phyloP scores from a whole-genome alignment of 2,113 vertebrate species.

The Ceyx cyanopectus region DNA sequence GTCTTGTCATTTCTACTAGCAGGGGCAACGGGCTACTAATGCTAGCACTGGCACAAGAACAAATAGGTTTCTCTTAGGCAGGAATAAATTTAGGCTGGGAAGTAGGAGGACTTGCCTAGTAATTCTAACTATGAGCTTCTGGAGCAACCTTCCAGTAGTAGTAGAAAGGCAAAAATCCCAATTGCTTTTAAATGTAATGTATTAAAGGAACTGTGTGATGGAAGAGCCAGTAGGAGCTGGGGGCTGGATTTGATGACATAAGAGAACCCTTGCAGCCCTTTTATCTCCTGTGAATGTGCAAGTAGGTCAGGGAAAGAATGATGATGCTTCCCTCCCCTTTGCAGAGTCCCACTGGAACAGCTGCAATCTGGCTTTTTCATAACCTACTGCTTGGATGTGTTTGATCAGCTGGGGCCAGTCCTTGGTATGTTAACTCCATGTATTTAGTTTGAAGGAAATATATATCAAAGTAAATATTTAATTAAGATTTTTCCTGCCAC shows the following conservation, averaged over 20 bases:
- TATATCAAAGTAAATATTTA: slow-evolving; percentile 7
- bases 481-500: background rate
- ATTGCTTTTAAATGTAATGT: background rate
- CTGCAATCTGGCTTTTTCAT: background rate
- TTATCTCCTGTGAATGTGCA: background rate
- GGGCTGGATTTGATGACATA: background rate
- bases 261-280: background rate
- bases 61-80: slow-evolving; percentile 1
- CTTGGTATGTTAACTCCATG: background rate
- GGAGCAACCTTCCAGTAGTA: background rate
- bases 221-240: background rate
- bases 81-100: background rate
- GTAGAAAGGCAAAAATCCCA: background rate
- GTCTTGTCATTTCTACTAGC: background rate
- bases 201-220: background rate
- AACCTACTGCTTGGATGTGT: background rate
- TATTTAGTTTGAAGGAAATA: background rate
- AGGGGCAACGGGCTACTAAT: background rate
- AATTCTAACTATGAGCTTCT: background rate
- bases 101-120: slow-evolving; percentile 1
- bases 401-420: background rate
- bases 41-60: background rate
- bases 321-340: background rate
- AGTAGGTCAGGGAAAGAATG: background rate
- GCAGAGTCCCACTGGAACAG: background rate